Evolutionary conservation across 1,140 invertebrate genomes (phyloP).

Genomic region (Hesperophylax magnus): DNA sequence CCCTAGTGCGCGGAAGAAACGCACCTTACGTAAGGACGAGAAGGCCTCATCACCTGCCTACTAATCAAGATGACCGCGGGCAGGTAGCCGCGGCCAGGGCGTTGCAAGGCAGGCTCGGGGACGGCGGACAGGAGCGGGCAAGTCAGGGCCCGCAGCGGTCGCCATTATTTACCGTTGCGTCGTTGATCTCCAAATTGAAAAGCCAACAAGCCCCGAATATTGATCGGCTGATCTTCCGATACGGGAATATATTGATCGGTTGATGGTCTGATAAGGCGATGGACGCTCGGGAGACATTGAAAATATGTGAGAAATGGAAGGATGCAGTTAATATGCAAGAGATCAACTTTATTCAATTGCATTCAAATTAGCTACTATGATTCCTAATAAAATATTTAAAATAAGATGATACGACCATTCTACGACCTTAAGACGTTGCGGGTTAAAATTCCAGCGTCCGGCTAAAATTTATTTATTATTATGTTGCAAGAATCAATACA

Average conservation of each 20-base stretch:
- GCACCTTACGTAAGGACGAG: constrained; percentile 4
- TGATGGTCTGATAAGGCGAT: no score
- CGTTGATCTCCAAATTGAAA: constrained; percentile 45
- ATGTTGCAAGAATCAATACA: no score
- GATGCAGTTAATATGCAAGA: no score
- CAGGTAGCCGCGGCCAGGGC: constrained; percentile 20
- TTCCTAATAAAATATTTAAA: no score
- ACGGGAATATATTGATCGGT: not conserved
- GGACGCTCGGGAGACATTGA: constrained; percentile 14
- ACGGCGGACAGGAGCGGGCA: no score
- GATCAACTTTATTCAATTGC: no score
- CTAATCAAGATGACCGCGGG: constrained; percentile 13
- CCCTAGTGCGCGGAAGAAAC: not conserved
- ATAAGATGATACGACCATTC: no score
- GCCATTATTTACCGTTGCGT: constrained; percentile 9
- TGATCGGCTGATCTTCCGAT: constrained; percentile 39
- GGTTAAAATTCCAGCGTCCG: no score
- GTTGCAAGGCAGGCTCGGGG: no score
- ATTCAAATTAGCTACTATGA: no score
- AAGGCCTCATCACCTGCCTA: constrained; percentile 30
- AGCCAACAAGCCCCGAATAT: constrained; percentile 51
- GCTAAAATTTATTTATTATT: no score
- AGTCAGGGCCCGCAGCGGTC: not conserved
- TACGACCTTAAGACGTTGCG: no score
- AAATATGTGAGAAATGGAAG: not conserved